phyloP scores from a whole-genome alignment of 1,140 invertebrate genomes.

The Drosophila pachea region DNA sequence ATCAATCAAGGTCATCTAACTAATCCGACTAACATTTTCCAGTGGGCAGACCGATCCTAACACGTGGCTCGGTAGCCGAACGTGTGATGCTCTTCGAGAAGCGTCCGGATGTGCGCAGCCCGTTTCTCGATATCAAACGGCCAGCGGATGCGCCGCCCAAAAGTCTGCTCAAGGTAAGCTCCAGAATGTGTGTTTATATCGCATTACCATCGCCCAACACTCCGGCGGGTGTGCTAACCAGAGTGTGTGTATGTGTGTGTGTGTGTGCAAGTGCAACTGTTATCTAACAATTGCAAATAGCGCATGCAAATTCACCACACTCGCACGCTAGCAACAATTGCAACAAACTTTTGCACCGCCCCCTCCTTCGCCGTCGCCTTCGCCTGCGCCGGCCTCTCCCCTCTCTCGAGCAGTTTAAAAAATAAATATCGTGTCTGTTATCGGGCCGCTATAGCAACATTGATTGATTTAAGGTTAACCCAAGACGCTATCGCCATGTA shows the following conservation, averaged over 20 bases:
- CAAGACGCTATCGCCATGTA: conserved; percentile 52
- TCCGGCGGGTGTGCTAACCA: background rate
- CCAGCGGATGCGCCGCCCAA: conserved; percentile 67
- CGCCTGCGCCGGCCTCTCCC: background rate
- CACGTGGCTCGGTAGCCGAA: conserved; percentile 93
- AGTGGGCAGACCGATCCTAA: conserved; percentile 91
- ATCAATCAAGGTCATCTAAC: background rate
- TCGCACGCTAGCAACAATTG: conserved; percentile 28
- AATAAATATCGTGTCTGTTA: conserved; percentile 49
- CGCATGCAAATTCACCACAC: conserved; percentile 34
- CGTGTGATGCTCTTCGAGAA: conserved; percentile 94
- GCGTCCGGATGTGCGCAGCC: conserved; percentile 84
- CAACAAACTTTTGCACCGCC: conserved; percentile 9
- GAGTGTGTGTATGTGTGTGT: background rate
- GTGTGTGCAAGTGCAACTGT: conserved; percentile 21
- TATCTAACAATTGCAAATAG: conserved; percentile 47
- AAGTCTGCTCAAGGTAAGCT: conserved; percentile 68
- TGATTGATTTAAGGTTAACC: conserved; percentile 75
- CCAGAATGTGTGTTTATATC: background rate
- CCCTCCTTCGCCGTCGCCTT: background rate
- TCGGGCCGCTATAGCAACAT: conserved; percentile 55
- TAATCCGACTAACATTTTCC: conserved; percentile 65
- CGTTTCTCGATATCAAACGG: conserved; percentile 73
- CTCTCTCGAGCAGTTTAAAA: conserved; percentile 1
- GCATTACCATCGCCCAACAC: background rate